phyloP scores from a whole-genome alignment of 2,888 invertebrate genomes.

The Phlogophora meticulosa region DNA sequence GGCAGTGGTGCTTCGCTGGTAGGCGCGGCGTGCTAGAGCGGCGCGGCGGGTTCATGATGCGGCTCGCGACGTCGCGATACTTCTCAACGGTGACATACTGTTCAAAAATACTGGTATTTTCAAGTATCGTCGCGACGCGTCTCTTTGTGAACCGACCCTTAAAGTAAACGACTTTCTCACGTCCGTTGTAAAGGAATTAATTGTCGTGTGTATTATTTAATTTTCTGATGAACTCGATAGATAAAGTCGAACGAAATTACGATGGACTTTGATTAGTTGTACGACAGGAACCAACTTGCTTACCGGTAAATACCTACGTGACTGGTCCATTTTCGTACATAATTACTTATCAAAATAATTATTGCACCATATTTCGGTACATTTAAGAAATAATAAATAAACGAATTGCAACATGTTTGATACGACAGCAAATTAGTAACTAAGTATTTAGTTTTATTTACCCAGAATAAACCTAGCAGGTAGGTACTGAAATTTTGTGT shows the following conservation, averaged over 20 bases:
- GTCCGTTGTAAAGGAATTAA: constrained; percentile 23
- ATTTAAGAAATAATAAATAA: not conserved
- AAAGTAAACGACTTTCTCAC: constrained; percentile 57
- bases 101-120: too few species aligned
- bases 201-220: constrained; percentile 29
- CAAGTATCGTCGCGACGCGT: too few species aligned
- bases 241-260: constrained; percentile 9
- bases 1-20: too few species aligned
- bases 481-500: not conserved
- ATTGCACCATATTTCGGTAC: constrained; percentile 29
- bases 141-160: too few species aligned
- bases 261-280: constrained; percentile 10
- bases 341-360: not conserved
- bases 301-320: not conserved
- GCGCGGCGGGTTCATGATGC: too few species aligned
- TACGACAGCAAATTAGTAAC: constrained; percentile 9
- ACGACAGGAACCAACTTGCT: constrained; percentile 3
- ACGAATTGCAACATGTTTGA: constrained; percentile 4
- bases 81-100: too few species aligned
- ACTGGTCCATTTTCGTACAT: not conserved
- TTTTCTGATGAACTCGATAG: constrained; percentile 33
- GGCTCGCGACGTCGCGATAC: too few species aligned
- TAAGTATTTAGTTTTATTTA: not conserved
- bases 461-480: not conserved
- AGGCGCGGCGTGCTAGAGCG: too few species aligned